Evolutionary conservation across 2,888 invertebrate genomes (phyloP), one percentile per base, ranked within the genome.

Genomic region (Reticulitermes lucifugus): DNA sequence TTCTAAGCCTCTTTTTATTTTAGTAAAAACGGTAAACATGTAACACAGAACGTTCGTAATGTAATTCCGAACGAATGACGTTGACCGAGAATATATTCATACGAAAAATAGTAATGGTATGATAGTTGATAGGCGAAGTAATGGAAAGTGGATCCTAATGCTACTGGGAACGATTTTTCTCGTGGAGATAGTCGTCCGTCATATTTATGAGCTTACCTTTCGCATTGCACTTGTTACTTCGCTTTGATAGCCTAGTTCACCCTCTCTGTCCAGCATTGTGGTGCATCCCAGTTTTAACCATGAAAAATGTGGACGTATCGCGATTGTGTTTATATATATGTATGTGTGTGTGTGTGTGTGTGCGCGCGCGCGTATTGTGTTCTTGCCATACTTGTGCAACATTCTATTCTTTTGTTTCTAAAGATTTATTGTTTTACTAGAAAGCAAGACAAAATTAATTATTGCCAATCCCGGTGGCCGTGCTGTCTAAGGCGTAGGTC

Each of bases 351-450:
- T 59, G 6, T 25, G 25, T 25, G 25, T 25, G 25, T 0, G 25
- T 0, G 25, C 25, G 25, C 25, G 25, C 25, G 25, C 25, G 25
- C 25, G 25, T 25, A 25, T 25, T 25, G 1, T 65, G 25, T 65
- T 65, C 65, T 65, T 65, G 25, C n/a, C n/a, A 25, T 65, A 3
- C 65, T 65, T 12, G n/a, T 25, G 12, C 65, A 1, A 65, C 25
- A 25, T n/a, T 65, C 12, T 65, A 65, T 65, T 65, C n/a, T 25
- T 73, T 73, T 73, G 73, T 73, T 73, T 71, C 71, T 14, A 41
- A 73, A 73, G 41, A 21, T 29, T 21, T 18, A 25, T 41, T 35
- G 21, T 41, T 25, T 25, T 25, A 6, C 73, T 12, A 29, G 73
- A 73, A 73, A 73, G 73, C 73, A 73, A 35, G 2, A 41, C 41